These are phyloP conservation scores for Lucinisca nassula DNA, from an alignment of 2,888 invertebrate species.

Conservation along the genomic window DNA sequence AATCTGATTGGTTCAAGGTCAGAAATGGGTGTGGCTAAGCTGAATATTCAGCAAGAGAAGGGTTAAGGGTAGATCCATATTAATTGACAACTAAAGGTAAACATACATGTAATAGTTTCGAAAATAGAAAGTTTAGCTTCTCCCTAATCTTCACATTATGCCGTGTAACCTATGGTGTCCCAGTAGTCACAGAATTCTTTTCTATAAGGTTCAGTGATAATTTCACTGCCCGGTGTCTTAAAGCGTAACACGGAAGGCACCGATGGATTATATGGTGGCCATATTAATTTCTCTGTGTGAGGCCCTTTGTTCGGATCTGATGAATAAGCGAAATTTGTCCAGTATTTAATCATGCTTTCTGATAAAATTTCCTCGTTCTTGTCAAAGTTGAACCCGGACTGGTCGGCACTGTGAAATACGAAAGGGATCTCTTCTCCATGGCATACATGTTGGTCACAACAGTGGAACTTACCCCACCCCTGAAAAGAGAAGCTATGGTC, in stretches of 20 bases:
- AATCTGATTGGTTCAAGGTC: too few relatives aligned
- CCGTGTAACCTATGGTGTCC: slow-evolving; percentile 80
- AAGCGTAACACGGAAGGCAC: slow-evolving; percentile 67
- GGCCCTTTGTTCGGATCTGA: slow-evolving; percentile 77
- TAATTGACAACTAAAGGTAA: too few relatives aligned
- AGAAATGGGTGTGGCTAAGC: too few relatives aligned
- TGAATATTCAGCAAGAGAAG: too few relatives aligned
- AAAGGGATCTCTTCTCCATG: slow-evolving; percentile 83
- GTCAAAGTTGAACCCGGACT: slow-evolving; percentile 73
- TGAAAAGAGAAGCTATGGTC: slow-evolving; percentile 73
- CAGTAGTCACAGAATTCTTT: slow-evolving; percentile 79
- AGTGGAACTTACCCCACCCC: slow-evolving; percentile 78
- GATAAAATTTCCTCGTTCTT: slow-evolving; percentile 74
- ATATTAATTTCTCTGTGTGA: slow-evolving; percentile 39
- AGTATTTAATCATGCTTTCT: slow-evolving; percentile 75
- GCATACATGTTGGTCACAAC: slow-evolving; percentile 80
- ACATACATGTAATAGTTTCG: too few relatives aligned
- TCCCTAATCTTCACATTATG: too few relatives aligned
- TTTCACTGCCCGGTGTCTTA: slow-evolving; percentile 68
- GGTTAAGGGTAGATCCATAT: too few relatives aligned
- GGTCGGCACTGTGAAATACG: slow-evolving; percentile 74
- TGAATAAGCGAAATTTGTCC: slow-evolving; percentile 85
- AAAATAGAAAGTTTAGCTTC: too few relatives aligned
- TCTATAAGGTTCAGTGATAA: slow-evolving; percentile 64
- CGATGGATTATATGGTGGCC: slow-evolving; percentile 73